A percentile compares a stretch with the other conserved stretches of the same genome.
Conservation (phyloP, 2,113 vertebrate genomes). For the Camelus dromedarius region DNA sequence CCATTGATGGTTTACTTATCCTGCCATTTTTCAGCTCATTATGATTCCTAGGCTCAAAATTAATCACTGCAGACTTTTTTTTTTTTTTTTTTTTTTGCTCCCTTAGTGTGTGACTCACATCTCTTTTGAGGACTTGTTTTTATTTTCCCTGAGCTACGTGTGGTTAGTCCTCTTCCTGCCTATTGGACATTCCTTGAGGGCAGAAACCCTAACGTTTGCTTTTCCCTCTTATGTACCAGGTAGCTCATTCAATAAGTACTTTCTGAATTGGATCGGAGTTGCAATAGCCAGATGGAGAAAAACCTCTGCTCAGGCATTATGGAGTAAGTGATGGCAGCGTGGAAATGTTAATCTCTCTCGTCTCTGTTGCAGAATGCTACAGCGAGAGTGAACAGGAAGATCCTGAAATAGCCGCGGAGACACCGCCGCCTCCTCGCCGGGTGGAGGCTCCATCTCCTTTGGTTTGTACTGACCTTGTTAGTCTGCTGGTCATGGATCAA, state of each 20-base stretch:
- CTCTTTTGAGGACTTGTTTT: neutral
- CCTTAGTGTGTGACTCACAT: neutral
- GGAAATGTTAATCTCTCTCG: conserved; percentile 12
- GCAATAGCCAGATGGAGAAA: conserved; percentile 1
- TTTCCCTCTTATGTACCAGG: neutral
- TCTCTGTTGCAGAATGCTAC: conserved; percentile 92
- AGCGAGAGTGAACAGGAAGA: conserved; percentile 98
- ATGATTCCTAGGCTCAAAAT: neutral
- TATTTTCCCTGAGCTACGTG: neutral
- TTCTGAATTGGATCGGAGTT: neutral
- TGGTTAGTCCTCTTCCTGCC: neutral
- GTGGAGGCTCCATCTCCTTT: conserved; percentile 82
- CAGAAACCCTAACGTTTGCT: neutral
- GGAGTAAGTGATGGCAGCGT: neutral
- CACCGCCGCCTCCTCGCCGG: conserved; percentile 89
- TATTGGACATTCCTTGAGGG: neutral
- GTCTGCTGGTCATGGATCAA: neutral
- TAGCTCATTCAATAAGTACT: neutral
- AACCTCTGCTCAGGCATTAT: conserved; percentile 16
- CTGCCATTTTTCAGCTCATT: neutral
- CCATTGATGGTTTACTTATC: neutral
- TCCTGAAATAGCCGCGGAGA: conserved; percentile 89
- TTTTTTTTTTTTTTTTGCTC: neutral
- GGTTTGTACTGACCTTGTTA: conserved; percentile 75
- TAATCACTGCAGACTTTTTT: neutral